A percentile compares a stretch with the other conserved stretches of the same genome.
phyloP scores from a whole-genome alignment of 2,113 vertebrate species.

The Proterorhinus semilunaris region DNA sequence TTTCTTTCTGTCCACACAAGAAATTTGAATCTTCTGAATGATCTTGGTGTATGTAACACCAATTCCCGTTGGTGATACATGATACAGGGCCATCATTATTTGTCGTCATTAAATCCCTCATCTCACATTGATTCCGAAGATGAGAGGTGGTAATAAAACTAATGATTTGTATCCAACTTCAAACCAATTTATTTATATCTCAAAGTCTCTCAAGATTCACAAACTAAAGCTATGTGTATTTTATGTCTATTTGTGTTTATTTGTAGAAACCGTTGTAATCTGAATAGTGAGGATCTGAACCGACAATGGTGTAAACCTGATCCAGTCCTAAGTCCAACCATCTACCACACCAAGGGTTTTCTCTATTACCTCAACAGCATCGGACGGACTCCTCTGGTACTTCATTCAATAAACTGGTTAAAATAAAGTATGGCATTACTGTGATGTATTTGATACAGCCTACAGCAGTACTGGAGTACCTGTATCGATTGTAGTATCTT shows the following conservation, averaged over 20 bases:
- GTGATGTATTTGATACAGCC: no score
- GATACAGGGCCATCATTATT: no score
- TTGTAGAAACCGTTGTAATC: conserved; percentile 85
- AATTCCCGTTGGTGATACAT: no score
- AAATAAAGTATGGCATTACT: no score
- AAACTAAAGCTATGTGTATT: not conserved
- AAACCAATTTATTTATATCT: not conserved
- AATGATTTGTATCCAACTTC: not conserved
- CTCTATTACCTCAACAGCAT: conserved; percentile 84
- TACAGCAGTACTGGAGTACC: not conserved
- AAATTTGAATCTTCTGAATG: not conserved
- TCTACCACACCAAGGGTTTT: conserved; percentile 90
- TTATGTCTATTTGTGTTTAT: conserved; percentile 2
- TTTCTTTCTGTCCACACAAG: not conserved
- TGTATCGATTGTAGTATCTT: no score
- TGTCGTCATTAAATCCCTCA: no score
- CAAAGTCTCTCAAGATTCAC: not conserved
- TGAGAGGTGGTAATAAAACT: not conserved
- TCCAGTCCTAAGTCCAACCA: conserved; percentile 82
- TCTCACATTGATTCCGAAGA: not conserved
- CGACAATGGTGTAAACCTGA: conserved; percentile 86
- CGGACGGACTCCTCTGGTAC: conserved; percentile 83
- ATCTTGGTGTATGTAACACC: no score
- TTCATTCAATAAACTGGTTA: not conserved
- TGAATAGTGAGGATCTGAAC: conserved; percentile 89